Conservation (phyloP, 2,888 invertebrate genomes). For the Pegoplata infirma region DNA sequence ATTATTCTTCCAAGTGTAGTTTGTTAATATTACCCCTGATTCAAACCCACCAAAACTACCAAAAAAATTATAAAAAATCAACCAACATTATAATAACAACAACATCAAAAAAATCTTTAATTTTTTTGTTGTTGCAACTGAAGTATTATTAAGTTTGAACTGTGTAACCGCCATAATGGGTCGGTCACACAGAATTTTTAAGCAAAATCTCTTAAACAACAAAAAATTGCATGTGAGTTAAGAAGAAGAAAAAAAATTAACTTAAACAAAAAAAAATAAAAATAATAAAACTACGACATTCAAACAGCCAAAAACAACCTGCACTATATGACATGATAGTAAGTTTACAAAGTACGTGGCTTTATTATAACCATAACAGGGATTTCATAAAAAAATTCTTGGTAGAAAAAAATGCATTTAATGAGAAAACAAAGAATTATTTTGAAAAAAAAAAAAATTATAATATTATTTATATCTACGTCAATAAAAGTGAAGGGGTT, state of each 20-base stretch:
- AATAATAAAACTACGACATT: constrained; percentile 45
- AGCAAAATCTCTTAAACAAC: constrained; percentile 31
- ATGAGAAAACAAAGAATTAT: too few relatives aligned
- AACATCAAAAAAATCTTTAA: constrained; percentile 24
- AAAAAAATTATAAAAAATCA: too few relatives aligned
- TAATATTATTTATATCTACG: too few relatives aligned
- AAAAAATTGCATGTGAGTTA: constrained; percentile 56
- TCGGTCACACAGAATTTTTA: constrained; percentile 61
- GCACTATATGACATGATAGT: constrained; percentile 61
- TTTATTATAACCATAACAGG: too few relatives aligned
- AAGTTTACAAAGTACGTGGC: constrained; percentile 59
- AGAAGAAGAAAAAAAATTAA: constrained; percentile 16
- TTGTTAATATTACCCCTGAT: too few relatives aligned
- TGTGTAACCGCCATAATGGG: constrained; percentile 62
- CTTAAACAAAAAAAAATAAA: constrained; percentile 9
- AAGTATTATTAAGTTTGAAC: constrained; percentile 61
- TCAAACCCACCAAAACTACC: too few relatives aligned
- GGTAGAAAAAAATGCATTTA: too few relatives aligned
- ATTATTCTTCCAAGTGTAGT: too few relatives aligned
- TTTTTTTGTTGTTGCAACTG: constrained; percentile 45
- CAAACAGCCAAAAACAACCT: constrained; percentile 50
- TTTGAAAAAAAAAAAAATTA: too few relatives aligned
- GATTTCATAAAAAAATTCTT: too few relatives aligned
- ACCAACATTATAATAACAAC: constrained; percentile 11
- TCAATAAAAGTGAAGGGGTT: too few relatives aligned